Percentiles rank a stretch among this genome's conserved stretches.
These are phyloP conservation scores for Lithophane socia DNA, from an alignment of 2,888 invertebrate species.

Conservation along the genomic window DNA sequence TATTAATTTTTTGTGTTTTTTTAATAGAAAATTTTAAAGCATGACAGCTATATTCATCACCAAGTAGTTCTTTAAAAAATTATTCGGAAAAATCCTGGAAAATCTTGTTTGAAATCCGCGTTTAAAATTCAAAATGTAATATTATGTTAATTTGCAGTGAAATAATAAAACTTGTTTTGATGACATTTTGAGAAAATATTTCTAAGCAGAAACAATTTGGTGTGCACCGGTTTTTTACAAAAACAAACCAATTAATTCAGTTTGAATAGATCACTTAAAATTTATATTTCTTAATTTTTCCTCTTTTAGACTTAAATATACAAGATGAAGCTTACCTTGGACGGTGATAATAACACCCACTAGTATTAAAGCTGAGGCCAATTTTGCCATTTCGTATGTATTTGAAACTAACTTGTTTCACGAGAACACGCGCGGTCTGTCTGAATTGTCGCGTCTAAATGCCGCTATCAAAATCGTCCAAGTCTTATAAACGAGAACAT, in stretches of 20 bases:
- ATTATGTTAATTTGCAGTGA: background rate
- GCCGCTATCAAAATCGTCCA: constrained; percentile 39
- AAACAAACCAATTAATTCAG: constrained; percentile 22
- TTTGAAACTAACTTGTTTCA: constrained; percentile 35
- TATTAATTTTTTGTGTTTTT: background rate
- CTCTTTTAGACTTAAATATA: constrained; percentile 18
- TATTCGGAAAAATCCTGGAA: background rate
- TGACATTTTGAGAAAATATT: constrained; percentile 21
- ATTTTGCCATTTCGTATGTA: constrained; percentile 70
- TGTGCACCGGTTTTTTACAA: background rate
- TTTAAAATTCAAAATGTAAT: background rate
- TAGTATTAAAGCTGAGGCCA: constrained; percentile 63
- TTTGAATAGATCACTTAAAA: background rate
- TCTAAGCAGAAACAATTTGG: background rate
- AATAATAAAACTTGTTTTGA: constrained; percentile 2
- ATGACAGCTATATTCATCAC: too few species aligned
- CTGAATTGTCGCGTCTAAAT: constrained; percentile 59
- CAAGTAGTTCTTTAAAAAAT: background rate
- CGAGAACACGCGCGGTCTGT: constrained; percentile 51
- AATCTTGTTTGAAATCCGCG: background rate
- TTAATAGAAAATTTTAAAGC: background rate
- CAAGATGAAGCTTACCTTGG: constrained; percentile 72
- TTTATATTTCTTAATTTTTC: constrained; percentile 10
- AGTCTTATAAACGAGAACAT: constrained; percentile 61
- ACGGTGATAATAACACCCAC: constrained; percentile 64